These are phyloP conservation scores for Acronicta psi DNA, from an alignment of 2,888 invertebrate species.

Conservation along the genomic window DNA sequence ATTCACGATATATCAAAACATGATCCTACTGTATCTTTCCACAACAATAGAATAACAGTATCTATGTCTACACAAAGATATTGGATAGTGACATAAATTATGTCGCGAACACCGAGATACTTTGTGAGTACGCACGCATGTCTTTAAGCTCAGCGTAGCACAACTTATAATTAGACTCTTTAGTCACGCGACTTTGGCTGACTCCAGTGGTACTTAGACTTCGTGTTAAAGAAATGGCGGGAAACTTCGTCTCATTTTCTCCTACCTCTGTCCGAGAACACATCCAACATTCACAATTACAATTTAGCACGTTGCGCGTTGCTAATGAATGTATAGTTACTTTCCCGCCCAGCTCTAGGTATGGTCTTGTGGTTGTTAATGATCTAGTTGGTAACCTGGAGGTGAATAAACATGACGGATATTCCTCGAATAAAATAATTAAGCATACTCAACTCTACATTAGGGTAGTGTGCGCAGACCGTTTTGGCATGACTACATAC, in stretches of 20 bases:
- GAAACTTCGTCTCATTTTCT: conserved; percentile 59
- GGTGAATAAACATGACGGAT: conserved; percentile 14
- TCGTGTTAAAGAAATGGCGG: conserved; percentile 51
- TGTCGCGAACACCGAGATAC: background rate
- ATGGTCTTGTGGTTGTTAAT: conserved; percentile 32
- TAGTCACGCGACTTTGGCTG: conserved; percentile 59
- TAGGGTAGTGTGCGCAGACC: conserved; percentile 57
- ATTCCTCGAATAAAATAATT: conserved; percentile 58
- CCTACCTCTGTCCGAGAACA: conserved; percentile 27
- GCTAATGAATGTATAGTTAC: conserved; percentile 23
- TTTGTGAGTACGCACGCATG: conserved; percentile 4
- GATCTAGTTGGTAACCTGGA: conserved; percentile 11
- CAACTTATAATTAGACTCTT: conserved; percentile 67
- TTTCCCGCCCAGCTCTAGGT: conserved; percentile 8
- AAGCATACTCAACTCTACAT: conserved; percentile 52
- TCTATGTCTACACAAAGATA: background rate
- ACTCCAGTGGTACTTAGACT: conserved; percentile 44
- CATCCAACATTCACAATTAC: conserved; percentile 23
- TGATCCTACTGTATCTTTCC: conserved; percentile 14
- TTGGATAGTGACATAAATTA: conserved; percentile 13
- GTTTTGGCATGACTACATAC: conserved; percentile 71
- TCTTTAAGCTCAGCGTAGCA: conserved; percentile 36
- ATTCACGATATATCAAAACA: conserved; percentile 13
- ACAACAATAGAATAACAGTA: conserved; percentile 21
- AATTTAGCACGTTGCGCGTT: conserved; percentile 14